Conservation (phyloP, 2,888 invertebrate genomes). For the Troides helena region DNA sequence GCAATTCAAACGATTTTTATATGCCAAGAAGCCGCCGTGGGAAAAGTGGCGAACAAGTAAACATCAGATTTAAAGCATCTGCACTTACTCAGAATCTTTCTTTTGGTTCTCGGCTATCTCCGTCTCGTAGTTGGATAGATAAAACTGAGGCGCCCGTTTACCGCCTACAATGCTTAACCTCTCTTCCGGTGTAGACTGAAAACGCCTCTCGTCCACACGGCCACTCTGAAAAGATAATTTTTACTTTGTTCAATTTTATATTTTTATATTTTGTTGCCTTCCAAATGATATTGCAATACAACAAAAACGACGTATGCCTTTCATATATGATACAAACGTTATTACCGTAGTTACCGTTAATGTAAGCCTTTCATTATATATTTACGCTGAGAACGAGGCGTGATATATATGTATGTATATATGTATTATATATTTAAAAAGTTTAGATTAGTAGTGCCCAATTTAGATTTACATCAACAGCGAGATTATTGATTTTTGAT, state of each 20-base stretch:
- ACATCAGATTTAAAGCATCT: conserved; percentile 13
- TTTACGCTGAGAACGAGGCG: too few species aligned
- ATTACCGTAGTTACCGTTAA: too few species aligned
- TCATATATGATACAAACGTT: too few species aligned
- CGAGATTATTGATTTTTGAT: too few species aligned
- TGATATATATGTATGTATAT: too few species aligned
- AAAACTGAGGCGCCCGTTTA: conserved; percentile 98
- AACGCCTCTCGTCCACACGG: conserved; percentile 92
- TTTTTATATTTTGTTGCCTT: background rate
- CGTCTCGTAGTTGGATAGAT: conserved; percentile 95
- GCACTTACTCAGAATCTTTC: conserved; percentile 95
- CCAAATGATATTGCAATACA: background rate
- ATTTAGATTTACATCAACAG: too few species aligned
- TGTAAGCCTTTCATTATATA: too few species aligned
- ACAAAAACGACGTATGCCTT: background rate
- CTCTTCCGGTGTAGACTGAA: conserved; percentile 95
- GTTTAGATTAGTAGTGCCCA: too few species aligned
- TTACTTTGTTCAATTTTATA: background rate
- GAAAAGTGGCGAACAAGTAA: conserved; percentile 15
- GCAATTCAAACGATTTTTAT: conserved; percentile 19
- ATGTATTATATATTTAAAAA: too few species aligned
- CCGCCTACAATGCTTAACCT: conserved; percentile 97
- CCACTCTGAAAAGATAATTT: conserved; percentile 82
- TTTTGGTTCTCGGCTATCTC: conserved; percentile 98
- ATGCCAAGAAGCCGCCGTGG: conserved; percentile 4